These are phyloP conservation scores for Eptatretus atami DNA, from an alignment of 2,797 vertebrate genomes.

Conservation along the genomic window DNA sequence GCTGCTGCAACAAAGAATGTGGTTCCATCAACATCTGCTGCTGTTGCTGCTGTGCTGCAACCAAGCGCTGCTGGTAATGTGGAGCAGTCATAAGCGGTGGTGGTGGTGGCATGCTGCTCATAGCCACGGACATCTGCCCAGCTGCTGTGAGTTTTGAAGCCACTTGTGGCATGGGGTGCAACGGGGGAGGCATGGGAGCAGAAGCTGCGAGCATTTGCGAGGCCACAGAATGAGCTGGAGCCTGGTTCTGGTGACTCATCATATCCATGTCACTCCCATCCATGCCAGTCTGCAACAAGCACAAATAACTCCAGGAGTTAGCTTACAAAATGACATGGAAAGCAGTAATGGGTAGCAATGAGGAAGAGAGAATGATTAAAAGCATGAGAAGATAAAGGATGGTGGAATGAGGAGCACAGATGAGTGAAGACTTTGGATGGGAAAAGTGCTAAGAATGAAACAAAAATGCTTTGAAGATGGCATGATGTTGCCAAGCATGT, in stretches of 20 bases:
- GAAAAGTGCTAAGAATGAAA: too few relatives aligned
- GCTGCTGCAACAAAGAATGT: slow-evolving; percentile 14
- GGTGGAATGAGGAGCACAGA: too few relatives aligned
- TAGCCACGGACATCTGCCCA: slow-evolving; percentile 12
- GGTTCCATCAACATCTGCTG: slow-evolving; percentile 13
- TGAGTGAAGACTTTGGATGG: too few relatives aligned
- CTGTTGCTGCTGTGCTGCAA: slow-evolving; percentile 17
- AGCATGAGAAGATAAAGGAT: too few relatives aligned
- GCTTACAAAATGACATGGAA: too few relatives aligned
- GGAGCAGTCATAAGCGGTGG: slow-evolving; percentile 40
- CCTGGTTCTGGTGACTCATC: slow-evolving; percentile 16
- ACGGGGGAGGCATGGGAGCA: slow-evolving; percentile 31
- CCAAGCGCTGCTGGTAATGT: slow-evolving; percentile 15
- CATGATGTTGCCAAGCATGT: too few relatives aligned
- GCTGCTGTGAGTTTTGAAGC: slow-evolving; percentile 9
- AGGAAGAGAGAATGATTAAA: too few relatives aligned
- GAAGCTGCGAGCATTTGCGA: slow-evolving; percentile 34
- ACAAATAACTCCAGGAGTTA: slow-evolving; percentile 1
- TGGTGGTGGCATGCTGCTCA: slow-evolving; percentile 21
- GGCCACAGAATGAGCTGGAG: slow-evolving; percentile 18
- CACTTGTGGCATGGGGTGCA: slow-evolving; percentile 21
- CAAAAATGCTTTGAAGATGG: too few relatives aligned
- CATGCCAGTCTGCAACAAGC: slow-evolving; percentile 19
- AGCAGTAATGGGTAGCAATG: too few relatives aligned
- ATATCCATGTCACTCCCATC: slow-evolving; percentile 33